These are phyloP conservation scores for Glomeris marginata DNA, from an alignment of 2,888 invertebrate species.

Conservation along the genomic window DNA sequence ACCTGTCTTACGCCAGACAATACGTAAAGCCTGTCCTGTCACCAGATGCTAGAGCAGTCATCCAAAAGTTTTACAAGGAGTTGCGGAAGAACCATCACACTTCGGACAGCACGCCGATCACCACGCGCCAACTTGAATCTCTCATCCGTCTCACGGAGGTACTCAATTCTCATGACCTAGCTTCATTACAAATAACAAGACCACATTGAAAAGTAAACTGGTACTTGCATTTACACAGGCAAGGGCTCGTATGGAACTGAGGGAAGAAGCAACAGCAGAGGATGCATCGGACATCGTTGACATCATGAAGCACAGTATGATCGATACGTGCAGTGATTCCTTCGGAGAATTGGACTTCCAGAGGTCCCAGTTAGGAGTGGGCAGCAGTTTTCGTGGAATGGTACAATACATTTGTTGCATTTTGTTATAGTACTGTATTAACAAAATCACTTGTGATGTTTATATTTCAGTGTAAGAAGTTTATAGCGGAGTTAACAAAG, in stretches of 20 bases:
- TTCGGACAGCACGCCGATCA: constrained; percentile 59
- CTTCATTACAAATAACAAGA: constrained; percentile 1
- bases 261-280: constrained; percentile 56
- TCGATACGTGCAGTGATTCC: constrained; percentile 59
- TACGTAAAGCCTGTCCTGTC: constrained; percentile 59
- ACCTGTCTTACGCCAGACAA: constrained; percentile 77
- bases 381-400: no score
- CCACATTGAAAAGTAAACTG: no score
- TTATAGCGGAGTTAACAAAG: constrained; percentile 50
- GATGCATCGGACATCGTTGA: constrained; percentile 79
- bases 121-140: constrained; percentile 75
- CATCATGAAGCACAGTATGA: constrained; percentile 61
- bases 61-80: constrained; percentile 66
- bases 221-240: constrained; percentile 41
- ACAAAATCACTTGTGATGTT: background rate
- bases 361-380: constrained; percentile 52
- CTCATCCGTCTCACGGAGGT: constrained; percentile 57
- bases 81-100: constrained; percentile 50
- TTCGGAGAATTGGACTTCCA: constrained; percentile 45
- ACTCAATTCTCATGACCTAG: background rate
- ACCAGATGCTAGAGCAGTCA: constrained; percentile 48
- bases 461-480: constrained; percentile 48
- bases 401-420: background rate
- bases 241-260: constrained; percentile 69
- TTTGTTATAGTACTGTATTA: background rate